Percentiles rank a stretch among this genome's conserved stretches.
These are phyloP conservation scores for Dicyrtoma fusca DNA, from an alignment of 2,888 invertebrate species.

Conservation along the genomic window DNA sequence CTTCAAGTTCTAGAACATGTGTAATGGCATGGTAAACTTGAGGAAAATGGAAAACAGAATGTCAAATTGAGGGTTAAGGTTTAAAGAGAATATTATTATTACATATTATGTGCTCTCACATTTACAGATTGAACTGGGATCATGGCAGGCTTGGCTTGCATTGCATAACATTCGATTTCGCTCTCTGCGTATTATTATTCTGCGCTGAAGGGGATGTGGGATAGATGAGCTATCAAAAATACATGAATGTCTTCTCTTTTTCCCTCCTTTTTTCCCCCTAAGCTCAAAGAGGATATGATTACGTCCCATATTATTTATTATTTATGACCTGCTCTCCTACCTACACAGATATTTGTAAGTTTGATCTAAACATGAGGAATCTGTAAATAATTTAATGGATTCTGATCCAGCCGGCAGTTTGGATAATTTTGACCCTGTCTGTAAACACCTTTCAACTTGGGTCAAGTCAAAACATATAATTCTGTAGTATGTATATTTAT, in stretches of 20 bases:
- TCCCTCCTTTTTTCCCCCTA: not conserved
- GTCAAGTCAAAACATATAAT: not conserved
- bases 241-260: not conserved
- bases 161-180: too few species aligned
- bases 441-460: too few species aligned
- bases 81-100: too few species aligned
- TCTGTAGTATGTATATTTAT: not conserved
- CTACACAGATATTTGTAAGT: constrained; percentile 1
- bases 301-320: not conserved
- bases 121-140: too few species aligned
- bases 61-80: too few species aligned
- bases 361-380: not conserved
- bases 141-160: too few species aligned
- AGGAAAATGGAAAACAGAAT: too few species aligned
- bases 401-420: too few species aligned
- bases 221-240: too few species aligned
- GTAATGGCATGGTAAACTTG: too few species aligned
- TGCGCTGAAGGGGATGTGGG: constrained; percentile 11
- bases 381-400: constrained; percentile 8
- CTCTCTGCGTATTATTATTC: too few species aligned
- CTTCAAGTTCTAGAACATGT: not conserved
- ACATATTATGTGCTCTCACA: too few species aligned
- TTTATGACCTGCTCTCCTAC: constrained; percentile 14
- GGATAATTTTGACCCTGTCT: not conserved
- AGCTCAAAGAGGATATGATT: constrained; percentile 11